Percentiles rank a stretch among this genome's conserved stretches.
These are phyloP conservation scores for Cerastis rubricosa DNA, from an alignment of 2,888 invertebrate genomes.

Conservation along the genomic window DNA sequence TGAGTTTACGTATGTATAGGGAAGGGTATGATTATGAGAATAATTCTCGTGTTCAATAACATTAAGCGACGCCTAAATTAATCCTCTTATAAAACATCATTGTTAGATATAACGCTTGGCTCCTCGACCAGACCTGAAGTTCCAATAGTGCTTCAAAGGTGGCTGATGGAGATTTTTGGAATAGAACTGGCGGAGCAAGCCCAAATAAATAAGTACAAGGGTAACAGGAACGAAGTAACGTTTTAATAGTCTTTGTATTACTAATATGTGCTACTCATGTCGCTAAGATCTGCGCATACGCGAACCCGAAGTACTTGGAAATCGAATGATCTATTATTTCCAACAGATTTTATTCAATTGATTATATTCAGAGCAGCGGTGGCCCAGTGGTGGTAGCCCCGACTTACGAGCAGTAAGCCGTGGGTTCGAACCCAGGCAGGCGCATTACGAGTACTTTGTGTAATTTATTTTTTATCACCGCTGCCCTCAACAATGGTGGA, in stretches of 20 bases:
- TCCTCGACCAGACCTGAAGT: background rate
- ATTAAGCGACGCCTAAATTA: background rate
- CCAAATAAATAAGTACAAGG: background rate
- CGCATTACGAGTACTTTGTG: no score
- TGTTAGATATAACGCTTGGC: background rate
- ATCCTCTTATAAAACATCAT: background rate
- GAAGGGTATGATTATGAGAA: no score
- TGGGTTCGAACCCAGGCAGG: no score
- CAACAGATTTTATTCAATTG: background rate
- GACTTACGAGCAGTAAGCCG: no score
- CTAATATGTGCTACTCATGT: background rate
- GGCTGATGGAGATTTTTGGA: background rate
- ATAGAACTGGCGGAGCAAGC: background rate
- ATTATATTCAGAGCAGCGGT: no score
- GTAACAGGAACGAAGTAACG: background rate
- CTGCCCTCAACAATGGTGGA: no score
- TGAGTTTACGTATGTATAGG: background rate
- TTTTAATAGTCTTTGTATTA: background rate
- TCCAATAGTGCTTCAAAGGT: background rate
- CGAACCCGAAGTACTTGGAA: background rate
- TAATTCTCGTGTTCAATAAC: background rate
- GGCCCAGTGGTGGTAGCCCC: no score
- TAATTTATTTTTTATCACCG: no score
- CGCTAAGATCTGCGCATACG: no score
- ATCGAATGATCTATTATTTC: background rate